Conservation (phyloP, 2,797 vertebrate species). For the Bovichtus diacanthus region DNA sequence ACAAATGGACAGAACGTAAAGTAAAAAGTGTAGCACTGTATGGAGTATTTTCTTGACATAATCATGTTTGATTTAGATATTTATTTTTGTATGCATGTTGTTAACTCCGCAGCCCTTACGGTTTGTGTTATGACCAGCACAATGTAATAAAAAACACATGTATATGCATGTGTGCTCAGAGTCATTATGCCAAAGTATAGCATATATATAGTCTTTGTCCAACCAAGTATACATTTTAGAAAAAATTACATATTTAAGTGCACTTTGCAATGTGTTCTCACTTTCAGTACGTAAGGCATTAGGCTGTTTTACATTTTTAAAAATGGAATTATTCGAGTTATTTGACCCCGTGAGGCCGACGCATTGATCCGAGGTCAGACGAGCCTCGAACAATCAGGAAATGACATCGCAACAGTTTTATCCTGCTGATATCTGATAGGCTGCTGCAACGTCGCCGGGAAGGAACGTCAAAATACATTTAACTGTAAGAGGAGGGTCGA, state of each 20-base stretch:
- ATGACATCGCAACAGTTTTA: conserved; percentile 26
- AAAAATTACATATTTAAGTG: conserved; percentile 42
- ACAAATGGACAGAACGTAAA: conserved; percentile 52
- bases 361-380: conserved; percentile 38
- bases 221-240: conserved; percentile 25
- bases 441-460: not conserved
- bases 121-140: conserved; percentile 58
- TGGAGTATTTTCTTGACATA: conserved; percentile 29
- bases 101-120: conserved; percentile 27
- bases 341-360: conserved; percentile 15
- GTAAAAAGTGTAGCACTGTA: conserved; percentile 33
- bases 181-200: conserved; percentile 16
- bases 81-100: conserved; percentile 9
- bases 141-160: conserved; percentile 38
- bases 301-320: conserved; percentile 11
- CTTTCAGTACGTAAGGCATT: conserved; percentile 19
- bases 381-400: conserved; percentile 37
- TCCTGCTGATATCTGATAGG: conserved; percentile 29
- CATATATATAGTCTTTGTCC: conserved; percentile 23
- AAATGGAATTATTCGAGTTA: conserved; percentile 36
- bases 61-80: conserved; percentile 28
- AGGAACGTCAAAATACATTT: conserved; percentile 13
- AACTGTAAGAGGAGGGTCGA: not conserved
- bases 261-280: conserved; percentile 38
- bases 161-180: conserved; percentile 15